phyloP scores from a whole-genome alignment of 2,888 invertebrate genomes.

The Oxycera nigricornis region DNA sequence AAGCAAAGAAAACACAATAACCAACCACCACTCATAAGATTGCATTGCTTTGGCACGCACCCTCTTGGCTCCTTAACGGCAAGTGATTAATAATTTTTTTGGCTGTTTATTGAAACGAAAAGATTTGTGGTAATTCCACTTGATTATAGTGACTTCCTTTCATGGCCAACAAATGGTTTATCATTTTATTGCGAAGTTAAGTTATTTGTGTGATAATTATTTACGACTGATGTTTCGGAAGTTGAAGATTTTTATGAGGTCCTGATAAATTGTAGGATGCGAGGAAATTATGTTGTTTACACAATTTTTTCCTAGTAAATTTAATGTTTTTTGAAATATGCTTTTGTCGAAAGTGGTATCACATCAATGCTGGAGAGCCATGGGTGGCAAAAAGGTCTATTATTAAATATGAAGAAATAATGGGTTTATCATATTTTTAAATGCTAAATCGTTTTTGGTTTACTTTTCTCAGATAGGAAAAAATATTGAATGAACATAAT shows the following conservation, averaged over 20 bases:
- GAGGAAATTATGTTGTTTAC: neutral
- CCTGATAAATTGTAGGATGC: neutral
- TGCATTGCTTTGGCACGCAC: neutral
- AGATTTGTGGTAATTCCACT: slow-evolving; percentile 2
- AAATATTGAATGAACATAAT: too few relatives aligned
- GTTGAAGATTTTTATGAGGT: neutral
- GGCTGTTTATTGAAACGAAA: neutral
- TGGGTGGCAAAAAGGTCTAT: too few relatives aligned
- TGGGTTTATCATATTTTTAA: too few relatives aligned
- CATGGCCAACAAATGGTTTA: slow-evolving; percentile 4
- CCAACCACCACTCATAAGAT: neutral
- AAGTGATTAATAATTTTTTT: neutral
- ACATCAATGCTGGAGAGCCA: too few relatives aligned
- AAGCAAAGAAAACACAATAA: neutral
- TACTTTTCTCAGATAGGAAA: too few relatives aligned
- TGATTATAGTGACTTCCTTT: slow-evolving; percentile 7
- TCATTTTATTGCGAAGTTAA: neutral
- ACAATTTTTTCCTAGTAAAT: neutral
- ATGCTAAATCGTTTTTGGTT: too few relatives aligned
- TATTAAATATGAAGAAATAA: too few relatives aligned
- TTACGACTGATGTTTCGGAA: neutral
- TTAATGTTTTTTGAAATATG: too few relatives aligned
- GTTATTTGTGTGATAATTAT: neutral
- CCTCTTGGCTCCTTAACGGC: neutral
- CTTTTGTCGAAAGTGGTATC: too few relatives aligned